phyloP scores from a whole-genome alignment of 2,113 vertebrate genomes.

The Morone saxatilis region DNA sequence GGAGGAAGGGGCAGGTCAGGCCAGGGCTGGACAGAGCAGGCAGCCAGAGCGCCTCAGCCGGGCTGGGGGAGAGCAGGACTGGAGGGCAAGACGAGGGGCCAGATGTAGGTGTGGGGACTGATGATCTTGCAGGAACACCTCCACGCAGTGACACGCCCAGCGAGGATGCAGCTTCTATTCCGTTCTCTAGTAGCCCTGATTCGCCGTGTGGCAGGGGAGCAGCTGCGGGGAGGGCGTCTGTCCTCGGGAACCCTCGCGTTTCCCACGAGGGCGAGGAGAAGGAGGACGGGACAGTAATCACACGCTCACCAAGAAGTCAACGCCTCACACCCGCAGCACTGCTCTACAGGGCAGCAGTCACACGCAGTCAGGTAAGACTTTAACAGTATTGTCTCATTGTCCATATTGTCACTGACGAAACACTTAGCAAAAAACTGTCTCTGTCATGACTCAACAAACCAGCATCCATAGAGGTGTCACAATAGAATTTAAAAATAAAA shows the following conservation, averaged over 20 bases:
- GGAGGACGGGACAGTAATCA: conserved; percentile 81
- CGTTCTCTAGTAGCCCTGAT: conserved; percentile 91
- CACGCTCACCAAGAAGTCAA: conserved; percentile 84
- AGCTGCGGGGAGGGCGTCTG: conserved; percentile 74
- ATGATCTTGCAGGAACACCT: conserved; percentile 80
- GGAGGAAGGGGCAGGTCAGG: conserved; percentile 74
- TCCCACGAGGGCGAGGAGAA: conserved; percentile 84
- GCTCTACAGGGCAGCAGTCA: conserved; percentile 93
- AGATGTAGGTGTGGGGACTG: conserved; percentile 62
- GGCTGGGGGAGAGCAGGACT: conserved; percentile 74
- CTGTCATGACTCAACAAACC: neutral
- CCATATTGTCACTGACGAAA: neutral
- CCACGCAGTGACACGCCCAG: conserved; percentile 87
- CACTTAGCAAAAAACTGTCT: neutral
- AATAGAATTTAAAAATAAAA: neutral
- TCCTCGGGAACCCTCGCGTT: conserved; percentile 75
- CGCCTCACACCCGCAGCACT: conserved; percentile 92
- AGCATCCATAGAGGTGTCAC: neutral
- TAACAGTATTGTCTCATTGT: neutral
- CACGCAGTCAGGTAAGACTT: conserved; percentile 90
- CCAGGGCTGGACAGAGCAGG: conserved; percentile 76
- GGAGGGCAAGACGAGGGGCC: conserved; percentile 46
- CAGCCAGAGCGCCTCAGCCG: conserved; percentile 81
- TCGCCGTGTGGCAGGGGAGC: conserved; percentile 88
- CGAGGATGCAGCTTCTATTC: conserved; percentile 88